These are phyloP conservation scores for Alentia gelatinosa DNA, from an alignment of 2,888 invertebrate species.

Conservation along the genomic window DNA sequence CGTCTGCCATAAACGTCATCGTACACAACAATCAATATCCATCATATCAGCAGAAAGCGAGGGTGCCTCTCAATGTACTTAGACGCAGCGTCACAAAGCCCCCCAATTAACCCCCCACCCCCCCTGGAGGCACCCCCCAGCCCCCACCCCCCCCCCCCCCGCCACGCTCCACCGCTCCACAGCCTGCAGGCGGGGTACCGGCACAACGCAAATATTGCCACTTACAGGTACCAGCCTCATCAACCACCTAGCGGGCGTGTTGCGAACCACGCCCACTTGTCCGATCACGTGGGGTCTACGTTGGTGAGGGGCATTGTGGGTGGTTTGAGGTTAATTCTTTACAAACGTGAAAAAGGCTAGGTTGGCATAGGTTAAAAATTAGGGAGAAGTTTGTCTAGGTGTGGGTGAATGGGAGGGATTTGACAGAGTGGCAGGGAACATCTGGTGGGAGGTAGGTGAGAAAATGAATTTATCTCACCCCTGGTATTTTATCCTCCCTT, in stretches of 20 bases:
- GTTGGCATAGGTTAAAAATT: too few species aligned
- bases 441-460: too few species aligned
- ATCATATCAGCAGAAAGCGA: not conserved
- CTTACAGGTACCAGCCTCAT: slow-evolving; percentile 3
- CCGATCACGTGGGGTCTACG: too few species aligned
- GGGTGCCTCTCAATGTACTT: not conserved
- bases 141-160: not conserved
- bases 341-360: too few species aligned
- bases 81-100: not conserved
- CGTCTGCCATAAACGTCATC: not conserved
- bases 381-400: too few species aligned
- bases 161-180: not conserved
- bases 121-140: not conserved
- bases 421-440: too few species aligned
- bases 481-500: too few species aligned
- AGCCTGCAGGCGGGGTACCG: not conserved
- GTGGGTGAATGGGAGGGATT: too few species aligned
- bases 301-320: too few species aligned
- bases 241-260: not conserved
- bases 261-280: not conserved
- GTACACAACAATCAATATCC: not conserved
- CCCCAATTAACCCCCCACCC: not conserved
- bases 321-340: too few species aligned
- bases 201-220: not conserved
- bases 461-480: too few species aligned